Percentiles rank a stretch among this genome's conserved stretches.
These are phyloP conservation scores for Uromys caudimaculatus DNA, from an alignment of 2,797 vertebrate species.

Conservation along the genomic window DNA sequence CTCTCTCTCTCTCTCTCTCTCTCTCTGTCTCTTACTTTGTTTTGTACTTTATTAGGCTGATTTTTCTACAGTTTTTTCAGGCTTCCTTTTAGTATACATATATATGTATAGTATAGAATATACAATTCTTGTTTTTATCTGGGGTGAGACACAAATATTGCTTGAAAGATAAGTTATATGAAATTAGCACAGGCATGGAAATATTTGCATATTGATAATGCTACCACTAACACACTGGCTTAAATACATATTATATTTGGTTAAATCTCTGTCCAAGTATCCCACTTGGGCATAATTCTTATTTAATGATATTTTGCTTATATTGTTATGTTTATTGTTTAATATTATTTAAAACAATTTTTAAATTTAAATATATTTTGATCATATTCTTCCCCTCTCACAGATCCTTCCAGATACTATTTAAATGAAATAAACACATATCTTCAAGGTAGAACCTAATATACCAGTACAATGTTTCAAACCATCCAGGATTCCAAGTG, in stretches of 20 bases:
- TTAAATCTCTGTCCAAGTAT: neutral
- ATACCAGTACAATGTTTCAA: neutral
- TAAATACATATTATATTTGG: neutral
- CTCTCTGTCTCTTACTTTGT: neutral
- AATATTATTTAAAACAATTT: neutral
- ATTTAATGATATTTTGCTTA: neutral
- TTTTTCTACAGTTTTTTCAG: neutral
- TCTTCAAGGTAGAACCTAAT: neutral
- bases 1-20: no score
- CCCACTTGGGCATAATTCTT: neutral
- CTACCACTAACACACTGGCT: neutral
- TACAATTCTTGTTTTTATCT: neutral
- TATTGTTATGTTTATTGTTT: neutral
- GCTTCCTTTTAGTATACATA: slow-evolving; percentile 8
- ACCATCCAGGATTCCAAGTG: neutral
- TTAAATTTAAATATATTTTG: neutral
- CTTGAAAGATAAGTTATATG: neutral
- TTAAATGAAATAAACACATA: neutral
- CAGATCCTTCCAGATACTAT: neutral
- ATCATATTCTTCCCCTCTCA: neutral
- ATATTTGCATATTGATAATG: neutral
- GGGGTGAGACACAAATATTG: neutral
- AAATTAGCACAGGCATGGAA: neutral
- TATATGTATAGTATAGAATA: neutral
- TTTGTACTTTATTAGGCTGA: neutral